These are phyloP conservation scores for Onchidella celtica DNA, from an alignment of 2,888 invertebrate species.

Conservation along the genomic window DNA sequence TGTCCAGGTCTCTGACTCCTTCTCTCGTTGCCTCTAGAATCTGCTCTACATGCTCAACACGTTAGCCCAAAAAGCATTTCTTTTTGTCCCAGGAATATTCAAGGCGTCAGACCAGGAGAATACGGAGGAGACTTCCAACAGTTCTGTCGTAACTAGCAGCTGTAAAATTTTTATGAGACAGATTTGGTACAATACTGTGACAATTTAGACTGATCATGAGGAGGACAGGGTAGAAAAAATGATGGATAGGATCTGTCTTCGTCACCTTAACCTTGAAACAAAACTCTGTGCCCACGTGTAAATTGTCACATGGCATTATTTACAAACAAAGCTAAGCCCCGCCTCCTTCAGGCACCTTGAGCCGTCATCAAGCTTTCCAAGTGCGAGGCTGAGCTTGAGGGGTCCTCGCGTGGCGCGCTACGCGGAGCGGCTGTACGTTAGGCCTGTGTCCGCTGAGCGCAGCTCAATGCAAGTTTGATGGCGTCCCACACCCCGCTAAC, in stretches of 20 bases:
- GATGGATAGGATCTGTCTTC: too few species aligned
- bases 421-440: neutral
- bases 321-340: constrained; percentile 25
- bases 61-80: neutral
- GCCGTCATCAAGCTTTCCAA: neutral
- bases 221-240: too few species aligned
- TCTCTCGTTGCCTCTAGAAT: neutral
- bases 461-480: too few species aligned
- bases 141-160: neutral
- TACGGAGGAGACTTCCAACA: neutral
- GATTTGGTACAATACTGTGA: too few species aligned
- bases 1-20: neutral
- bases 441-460: too few species aligned
- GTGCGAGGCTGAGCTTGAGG: neutral
- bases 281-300: neutral
- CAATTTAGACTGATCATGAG: too few species aligned
- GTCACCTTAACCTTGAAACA: neutral
- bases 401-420: constrained; percentile 3
- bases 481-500: too few species aligned
- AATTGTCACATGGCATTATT: constrained; percentile 31
- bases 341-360: constrained; percentile 9
- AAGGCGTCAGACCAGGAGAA: neutral
- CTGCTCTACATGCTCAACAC: neutral
- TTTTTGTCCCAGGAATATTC: neutral
- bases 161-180: too few species aligned